phyloP scores from a whole-genome alignment of 2,797 vertebrate genomes.

The Chlorospingus flavigularis region DNA sequence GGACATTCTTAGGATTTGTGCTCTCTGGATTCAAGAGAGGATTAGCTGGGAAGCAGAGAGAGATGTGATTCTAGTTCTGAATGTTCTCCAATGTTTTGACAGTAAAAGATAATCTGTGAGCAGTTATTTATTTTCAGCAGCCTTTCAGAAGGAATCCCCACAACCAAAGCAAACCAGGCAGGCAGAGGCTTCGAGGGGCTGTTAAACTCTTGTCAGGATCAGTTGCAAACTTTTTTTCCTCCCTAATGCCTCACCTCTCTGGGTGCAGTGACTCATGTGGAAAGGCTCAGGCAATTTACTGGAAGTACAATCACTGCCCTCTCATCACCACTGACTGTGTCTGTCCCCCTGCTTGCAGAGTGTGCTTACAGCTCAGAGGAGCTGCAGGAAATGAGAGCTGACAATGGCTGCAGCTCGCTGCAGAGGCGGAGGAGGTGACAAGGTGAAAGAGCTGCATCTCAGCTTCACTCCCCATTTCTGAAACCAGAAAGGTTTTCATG shows the following conservation, averaged over 20 bases:
- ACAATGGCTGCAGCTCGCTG: not conserved
- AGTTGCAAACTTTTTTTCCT: not conserved
- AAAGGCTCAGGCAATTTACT: not conserved
- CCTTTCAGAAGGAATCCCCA: not conserved
- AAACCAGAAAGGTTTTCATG: not conserved
- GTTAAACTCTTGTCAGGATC: not conserved
- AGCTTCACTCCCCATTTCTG: not conserved
- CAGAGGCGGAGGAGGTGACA: not conserved
- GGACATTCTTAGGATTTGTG: not conserved
- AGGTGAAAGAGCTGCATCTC: not conserved
- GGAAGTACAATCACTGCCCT: not conserved
- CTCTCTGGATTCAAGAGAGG: not conserved
- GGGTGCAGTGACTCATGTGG: slow-evolving; percentile 1
- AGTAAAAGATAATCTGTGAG: not conserved
- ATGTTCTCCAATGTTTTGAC: not conserved
- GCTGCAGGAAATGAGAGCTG: slow-evolving; percentile 13
- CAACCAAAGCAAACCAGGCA: not conserved
- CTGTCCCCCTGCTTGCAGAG: not conserved
- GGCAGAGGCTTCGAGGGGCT: not conserved
- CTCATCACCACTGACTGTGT: not conserved
- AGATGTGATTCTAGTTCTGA: not conserved
- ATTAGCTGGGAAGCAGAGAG: not conserved
- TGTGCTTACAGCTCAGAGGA: not conserved
- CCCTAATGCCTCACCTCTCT: not conserved
- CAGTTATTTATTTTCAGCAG: not conserved